Evolutionary conservation across 2,113 vertebrate species (phyloP).

Genomic region (Neodon shergylaensis): DNA sequence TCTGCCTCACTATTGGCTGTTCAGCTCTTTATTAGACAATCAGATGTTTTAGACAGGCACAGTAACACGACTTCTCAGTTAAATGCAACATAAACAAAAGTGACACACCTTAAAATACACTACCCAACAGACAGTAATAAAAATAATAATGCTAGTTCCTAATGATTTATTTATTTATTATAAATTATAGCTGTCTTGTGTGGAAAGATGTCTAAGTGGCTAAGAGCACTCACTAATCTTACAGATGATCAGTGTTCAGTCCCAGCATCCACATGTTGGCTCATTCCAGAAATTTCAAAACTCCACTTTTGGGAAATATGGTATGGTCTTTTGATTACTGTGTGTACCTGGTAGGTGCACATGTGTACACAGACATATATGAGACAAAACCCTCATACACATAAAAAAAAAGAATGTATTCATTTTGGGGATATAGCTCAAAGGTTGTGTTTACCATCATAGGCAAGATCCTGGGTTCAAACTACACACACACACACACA

Average conservation of each 20-base stretch:
- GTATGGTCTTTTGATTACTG: neutral
- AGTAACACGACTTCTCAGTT: too few relatives aligned
- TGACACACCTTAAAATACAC: too few relatives aligned
- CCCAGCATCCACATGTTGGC: neutral
- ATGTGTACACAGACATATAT: neutral
- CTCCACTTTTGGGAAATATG: neutral
- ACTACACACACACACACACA: neutral
- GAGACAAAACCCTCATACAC: neutral
- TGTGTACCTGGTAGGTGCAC: neutral
- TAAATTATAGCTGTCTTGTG: neutral
- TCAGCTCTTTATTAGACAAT: too few relatives aligned
- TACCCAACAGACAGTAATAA: neutral
- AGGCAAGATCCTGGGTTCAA: neutral
- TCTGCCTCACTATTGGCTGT: too few relatives aligned
- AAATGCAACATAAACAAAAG: too few relatives aligned
- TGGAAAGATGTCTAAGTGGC: neutral
- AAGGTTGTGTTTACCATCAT: neutral
- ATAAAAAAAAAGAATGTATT: neutral
- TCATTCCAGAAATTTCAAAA: too few relatives aligned
- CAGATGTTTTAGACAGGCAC: too few relatives aligned
- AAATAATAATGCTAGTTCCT: neutral
- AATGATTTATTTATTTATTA: neutral
- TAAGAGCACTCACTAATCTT: neutral
- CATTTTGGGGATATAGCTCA: neutral
- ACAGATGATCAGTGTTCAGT: neutral